Percentiles rank a stretch among this genome's conserved stretches.
These are phyloP conservation scores for Vanessa atalanta DNA, from an alignment of 1,140 invertebrate species.

Conservation along the genomic window DNA sequence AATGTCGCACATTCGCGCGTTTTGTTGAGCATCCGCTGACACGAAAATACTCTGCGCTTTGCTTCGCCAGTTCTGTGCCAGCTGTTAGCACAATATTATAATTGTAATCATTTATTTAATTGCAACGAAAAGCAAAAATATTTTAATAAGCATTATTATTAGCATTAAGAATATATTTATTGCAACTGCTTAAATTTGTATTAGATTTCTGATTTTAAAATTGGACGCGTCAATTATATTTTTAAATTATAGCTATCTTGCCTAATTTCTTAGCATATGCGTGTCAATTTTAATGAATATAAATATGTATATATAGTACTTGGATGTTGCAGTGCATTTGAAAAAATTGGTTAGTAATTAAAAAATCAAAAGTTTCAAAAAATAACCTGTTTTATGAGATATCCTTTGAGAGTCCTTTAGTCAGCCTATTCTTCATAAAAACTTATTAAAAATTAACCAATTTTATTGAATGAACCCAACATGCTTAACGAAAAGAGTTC, in stretches of 20 bases:
- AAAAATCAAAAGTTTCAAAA: neutral
- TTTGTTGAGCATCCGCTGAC: too few species aligned
- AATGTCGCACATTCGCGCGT: too few species aligned
- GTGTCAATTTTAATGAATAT: conserved; percentile 4
- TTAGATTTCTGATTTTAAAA: neutral
- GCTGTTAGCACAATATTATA: neutral
- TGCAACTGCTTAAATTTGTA: neutral
- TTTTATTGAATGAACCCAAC: neutral
- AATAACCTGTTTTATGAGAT: too few species aligned
- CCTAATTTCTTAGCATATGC: neutral
- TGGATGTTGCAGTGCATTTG: neutral
- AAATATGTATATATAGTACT: neutral
- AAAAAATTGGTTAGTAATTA: neutral
- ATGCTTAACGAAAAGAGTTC: conserved; percentile 16
- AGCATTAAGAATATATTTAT: neutral
- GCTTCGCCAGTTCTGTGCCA: too few species aligned
- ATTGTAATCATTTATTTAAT: neutral
- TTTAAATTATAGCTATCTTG: neutral
- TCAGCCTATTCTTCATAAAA: neutral
- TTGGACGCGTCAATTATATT: conserved; percentile 5
- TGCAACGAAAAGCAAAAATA: neutral
- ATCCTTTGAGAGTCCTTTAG: too few species aligned
- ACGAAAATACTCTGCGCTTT: too few species aligned
- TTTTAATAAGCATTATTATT: too few species aligned
- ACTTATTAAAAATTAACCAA: neutral